Evolutionary conservation across 2,888 invertebrate species (phyloP), one percentile per base, ranked within the genome.

Genomic region (Synanthedon tipuliformis): DNA sequence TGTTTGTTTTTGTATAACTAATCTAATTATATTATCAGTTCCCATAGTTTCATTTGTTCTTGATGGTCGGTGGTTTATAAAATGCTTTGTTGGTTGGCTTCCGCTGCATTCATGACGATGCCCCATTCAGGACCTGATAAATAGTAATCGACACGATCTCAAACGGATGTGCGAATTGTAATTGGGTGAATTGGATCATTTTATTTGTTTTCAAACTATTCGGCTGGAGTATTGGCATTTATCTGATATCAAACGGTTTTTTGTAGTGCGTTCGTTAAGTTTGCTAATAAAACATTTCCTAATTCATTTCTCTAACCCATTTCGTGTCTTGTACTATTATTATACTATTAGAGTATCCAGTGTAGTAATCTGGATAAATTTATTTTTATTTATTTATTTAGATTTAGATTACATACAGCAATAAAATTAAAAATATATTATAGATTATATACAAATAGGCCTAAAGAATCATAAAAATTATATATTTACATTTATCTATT

Each of bases 21-120:
- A 84, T 84, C 82, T 84, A 85, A 85, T 85, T 83, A 84, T 82
- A 85, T 85, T 83, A 84, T 82, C 81, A 79, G 78, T 84, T 86
- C 85, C 81, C 84, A 86, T 81, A 78, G 75, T 67, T 63, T 62
- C 59, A 63, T 68, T 62, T 63, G 50, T 50, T 51, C 34, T 52
- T 48, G 27, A 23, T 52, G 52, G 41, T 16, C 16, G 41, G 41
- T 66, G 52, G 54, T 55, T 45, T 49, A 52, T 50, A 45, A 45
- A 45, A 41, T 59, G 62, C 66, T 69, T 69, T 71, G 70, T 71
- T 45, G 45, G 59, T 59, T 54, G 57, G 67, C 66, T 79, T 83
- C 83, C 83, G 76, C 54, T 68, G 64, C 75, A 80, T 59, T 62
- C 62, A 55, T 65, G 63, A 65, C 64, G 15, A n/a, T 45, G 66